Evolutionary conservation across 2,888 invertebrate species (phyloP), one percentile per base, ranked within the genome.

Genomic region (Ornithoptera alexandrae): DNA sequence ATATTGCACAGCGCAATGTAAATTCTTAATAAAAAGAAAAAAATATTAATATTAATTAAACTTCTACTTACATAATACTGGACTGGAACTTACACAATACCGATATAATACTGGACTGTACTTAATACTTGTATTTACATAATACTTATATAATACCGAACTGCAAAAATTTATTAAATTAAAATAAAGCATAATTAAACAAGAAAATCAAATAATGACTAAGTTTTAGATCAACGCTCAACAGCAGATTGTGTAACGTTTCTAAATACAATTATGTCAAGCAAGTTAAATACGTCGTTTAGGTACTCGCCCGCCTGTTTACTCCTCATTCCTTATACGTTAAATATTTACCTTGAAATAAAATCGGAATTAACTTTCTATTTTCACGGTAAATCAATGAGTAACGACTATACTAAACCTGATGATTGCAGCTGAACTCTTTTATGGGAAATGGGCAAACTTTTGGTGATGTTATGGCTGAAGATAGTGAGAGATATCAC

Each of bases 211-310:
- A 20, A 57, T 57, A 57, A 57, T 20, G 57, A 57, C 20, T 18
- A n/a, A 57, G 18, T 57, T 57, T 57, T 18, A 57, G 3, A 57
- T 57, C 57, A 12, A 53, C 53, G 53, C 53, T 12, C 15, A n/a
- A 53, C n/a, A n/a, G 53, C 53, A 53, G 53, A n/a, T 53, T 53
- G 53, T 57, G 57, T 8, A 57, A 12, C 57, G 57, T 20, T 22
- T 57, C 20, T 57, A 57, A 57, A 57, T 57, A 57, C n/a, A 57
- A 57, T 57, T 20, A 57, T 20, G 57, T 57, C 57, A 57, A 8
- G 20, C 57, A 22, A 20, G 57, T 57, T 57, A 57, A 57, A 57
- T 57, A 57, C 18, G 50, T 50, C 50, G 18, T 50, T 50, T 20
- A 57, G 10, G 7, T 20, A 57, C 57, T 5, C n/a, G 8, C n/a